phyloP scores from a whole-genome alignment of 2,797 vertebrate genomes.

The Ibycter americanus region DNA sequence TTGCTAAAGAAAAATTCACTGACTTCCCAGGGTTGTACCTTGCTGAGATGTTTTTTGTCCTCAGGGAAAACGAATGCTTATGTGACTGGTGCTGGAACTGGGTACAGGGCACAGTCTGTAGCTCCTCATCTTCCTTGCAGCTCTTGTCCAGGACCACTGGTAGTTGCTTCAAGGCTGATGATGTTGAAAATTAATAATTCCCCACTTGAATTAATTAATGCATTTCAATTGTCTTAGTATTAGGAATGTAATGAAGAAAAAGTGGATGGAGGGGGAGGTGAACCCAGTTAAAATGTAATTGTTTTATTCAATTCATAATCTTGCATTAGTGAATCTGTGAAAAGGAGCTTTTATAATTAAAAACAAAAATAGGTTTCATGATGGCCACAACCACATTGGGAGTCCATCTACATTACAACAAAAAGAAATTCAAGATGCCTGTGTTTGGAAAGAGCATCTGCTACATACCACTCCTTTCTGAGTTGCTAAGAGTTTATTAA shows the following conservation, averaged over 20 bases:
- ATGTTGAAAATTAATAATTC: slow-evolving; percentile 51
- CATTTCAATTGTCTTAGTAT: slow-evolving; percentile 8
- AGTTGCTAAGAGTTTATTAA: neutral
- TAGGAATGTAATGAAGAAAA: slow-evolving; percentile 27
- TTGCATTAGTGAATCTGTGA: neutral
- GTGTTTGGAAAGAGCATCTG: neutral
- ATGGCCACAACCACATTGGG: neutral
- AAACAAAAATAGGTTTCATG: neutral
- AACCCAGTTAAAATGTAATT: slow-evolving; percentile 48
- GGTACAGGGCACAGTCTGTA: neutral
- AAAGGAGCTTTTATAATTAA: neutral
- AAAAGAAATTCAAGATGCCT: neutral
- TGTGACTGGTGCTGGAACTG: neutral
- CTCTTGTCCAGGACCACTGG: neutral
- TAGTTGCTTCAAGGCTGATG: slow-evolving; percentile 20
- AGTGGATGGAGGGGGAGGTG: neutral
- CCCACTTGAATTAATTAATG: slow-evolving; percentile 57
- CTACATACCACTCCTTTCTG: neutral
- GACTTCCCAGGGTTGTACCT: neutral
- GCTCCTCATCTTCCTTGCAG: neutral
- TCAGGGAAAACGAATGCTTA: neutral
- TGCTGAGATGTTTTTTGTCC: neutral
- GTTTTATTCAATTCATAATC: neutral
- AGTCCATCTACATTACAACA: neutral
- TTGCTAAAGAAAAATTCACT: neutral